These are phyloP conservation scores for Rhagologus leucostigma DNA, from an alignment of 2,113 vertebrate species.

Conservation along the genomic window DNA sequence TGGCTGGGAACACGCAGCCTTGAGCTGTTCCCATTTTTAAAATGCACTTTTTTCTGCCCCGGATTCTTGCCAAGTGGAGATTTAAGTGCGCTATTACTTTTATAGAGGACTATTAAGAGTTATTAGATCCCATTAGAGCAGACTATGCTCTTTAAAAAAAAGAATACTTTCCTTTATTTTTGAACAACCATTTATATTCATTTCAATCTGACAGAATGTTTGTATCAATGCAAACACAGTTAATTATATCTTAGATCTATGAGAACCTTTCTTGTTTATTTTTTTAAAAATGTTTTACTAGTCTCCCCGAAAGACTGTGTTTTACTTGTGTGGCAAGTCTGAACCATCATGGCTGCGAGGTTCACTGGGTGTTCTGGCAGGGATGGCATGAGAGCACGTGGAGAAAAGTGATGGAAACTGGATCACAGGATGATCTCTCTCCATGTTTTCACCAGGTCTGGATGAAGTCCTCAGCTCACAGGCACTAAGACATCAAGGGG, in stretches of 20 bases:
- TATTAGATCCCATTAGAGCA: constrained; percentile 64
- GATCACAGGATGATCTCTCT: not conserved
- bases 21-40: constrained; percentile 67
- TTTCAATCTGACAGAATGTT: constrained; percentile 49
- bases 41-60: constrained; percentile 59
- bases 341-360: not conserved
- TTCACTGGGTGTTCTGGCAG: not conserved
- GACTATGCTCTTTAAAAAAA: constrained; percentile 44
- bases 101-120: constrained; percentile 64
- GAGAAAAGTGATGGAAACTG: not conserved
- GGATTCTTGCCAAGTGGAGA: constrained; percentile 61
- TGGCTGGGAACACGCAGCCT: constrained; percentile 53
- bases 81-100: constrained; percentile 66
- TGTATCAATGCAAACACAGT: constrained; percentile 18
- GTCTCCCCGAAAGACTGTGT: not conserved
- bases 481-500: not conserved
- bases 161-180: constrained; percentile 44
- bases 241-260: constrained; percentile 42
- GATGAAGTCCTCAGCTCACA: not conserved
- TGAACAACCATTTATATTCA: constrained; percentile 37
- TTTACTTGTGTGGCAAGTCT: not conserved
- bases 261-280: constrained; percentile 28
- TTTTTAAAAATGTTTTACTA: not conserved
- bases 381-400: not conserved
- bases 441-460: not conserved